A percentile compares a stretch with the other conserved stretches of the same genome.
These are phyloP conservation scores for Sarcophaga bullata DNA, from an alignment of 1,140 invertebrate genomes.

Conservation along the genomic window DNA sequence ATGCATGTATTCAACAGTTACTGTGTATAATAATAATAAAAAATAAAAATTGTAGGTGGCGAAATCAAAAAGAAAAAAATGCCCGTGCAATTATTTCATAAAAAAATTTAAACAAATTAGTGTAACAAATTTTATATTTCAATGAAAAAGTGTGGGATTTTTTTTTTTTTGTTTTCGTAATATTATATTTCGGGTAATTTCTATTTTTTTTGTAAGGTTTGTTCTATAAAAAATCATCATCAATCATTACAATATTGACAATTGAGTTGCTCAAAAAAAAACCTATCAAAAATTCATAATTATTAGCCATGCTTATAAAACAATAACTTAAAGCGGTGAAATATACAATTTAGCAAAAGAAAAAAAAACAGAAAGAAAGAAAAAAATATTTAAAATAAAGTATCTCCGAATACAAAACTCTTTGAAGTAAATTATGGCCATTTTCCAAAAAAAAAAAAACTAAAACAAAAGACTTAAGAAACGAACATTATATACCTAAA, in stretches of 20 bases:
- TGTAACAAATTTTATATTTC: background rate
- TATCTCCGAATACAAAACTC: no score
- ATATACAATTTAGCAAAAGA: no score
- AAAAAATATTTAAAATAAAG: no score
- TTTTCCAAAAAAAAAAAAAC: background rate
- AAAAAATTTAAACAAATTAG: background rate
- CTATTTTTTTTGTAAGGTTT: background rate
- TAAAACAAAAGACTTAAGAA: slow-evolving; percentile 11
- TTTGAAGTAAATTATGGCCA: no score
- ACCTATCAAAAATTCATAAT: background rate
- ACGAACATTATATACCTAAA: background rate
- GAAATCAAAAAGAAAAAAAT: background rate
- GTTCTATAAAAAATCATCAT: slow-evolving; percentile 23
- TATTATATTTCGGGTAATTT: background rate
- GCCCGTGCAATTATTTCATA: no score
- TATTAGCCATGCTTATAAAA: background rate
- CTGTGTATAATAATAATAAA: background rate
- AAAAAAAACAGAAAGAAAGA: no score
- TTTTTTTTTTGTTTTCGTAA: background rate
- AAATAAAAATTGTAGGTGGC: background rate
- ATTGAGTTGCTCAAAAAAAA: background rate
- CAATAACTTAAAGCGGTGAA: background rate
- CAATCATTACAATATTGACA: background rate
- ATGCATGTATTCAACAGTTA: background rate
- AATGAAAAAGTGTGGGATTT: slow-evolving; percentile 23